Evolutionary conservation across 2,797 vertebrate genomes (phyloP), one percentile per base, ranked within the genome.

Genomic region (Cossypha heuglini): DNA sequence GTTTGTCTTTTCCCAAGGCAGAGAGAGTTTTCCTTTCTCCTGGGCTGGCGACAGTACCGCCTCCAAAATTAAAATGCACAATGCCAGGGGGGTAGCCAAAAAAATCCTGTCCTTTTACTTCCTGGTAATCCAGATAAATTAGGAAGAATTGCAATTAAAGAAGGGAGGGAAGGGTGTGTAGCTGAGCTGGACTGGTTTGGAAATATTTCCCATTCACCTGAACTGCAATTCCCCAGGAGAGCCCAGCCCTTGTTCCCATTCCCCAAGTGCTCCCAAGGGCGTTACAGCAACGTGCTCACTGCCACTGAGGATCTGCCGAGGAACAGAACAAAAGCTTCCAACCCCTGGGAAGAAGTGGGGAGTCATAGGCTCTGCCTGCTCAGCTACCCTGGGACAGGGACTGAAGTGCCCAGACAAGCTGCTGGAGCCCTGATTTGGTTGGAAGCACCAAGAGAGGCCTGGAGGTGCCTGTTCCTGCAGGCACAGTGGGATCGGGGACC

Each of bases 101-200:
- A 82, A 38, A 71, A 24, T 38, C 42, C 61, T 13, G 45, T 5
- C 37, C 14, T 46, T 91, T 80, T 54, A 66, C 74, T 96, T 88
- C 86, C 90, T 94, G 81, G 84, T 74, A 58, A 63, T 74, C 42
- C 75, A 79, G 51, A 52, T 57, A 92, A 89, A 92, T 80, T 46
- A 66, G 78, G 91, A 87, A 40, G 81, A 74, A 77, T 46, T 28
- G 19, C 88, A 95, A 86, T 87, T 79, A 80, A 29, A 73, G 59
- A 45, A 93, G 64, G 63, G 76, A 93, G 85, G 79, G 86, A 61
- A 58, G 84, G 93, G 87, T 51, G 87, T 83, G 75, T n/a, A 74
- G 68, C 51, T 7, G 46, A 71, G 85, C 64, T 37, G 49, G 86
- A 90, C 87, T 1, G 37, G 94, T 96, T 92, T 95, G 91, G 78